phyloP scores from a whole-genome alignment of 2,888 invertebrate genomes.

The Hirudinaria manillensis region DNA sequence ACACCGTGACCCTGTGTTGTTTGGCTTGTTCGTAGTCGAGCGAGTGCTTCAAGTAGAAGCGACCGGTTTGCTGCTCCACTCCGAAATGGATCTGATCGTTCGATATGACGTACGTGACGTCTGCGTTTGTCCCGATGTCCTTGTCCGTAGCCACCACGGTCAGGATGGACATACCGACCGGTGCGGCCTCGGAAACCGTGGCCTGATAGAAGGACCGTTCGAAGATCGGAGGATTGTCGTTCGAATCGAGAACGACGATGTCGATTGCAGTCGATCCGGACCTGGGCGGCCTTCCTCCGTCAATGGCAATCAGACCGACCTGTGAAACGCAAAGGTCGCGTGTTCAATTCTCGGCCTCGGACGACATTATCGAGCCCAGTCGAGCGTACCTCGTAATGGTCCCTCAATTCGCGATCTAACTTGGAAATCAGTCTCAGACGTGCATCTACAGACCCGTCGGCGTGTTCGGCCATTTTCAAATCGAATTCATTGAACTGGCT shows the following conservation, averaged over 20 bases:
- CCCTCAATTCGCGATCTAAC: constrained; percentile 36
- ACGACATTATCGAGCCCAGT: not conserved
- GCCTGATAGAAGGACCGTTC: constrained; percentile 33
- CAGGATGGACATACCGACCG: constrained; percentile 30
- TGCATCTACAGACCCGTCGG: constrained; percentile 35
- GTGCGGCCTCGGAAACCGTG: constrained; percentile 29
- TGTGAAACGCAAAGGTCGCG: not conserved
- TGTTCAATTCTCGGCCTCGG: not conserved
- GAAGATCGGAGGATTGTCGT: constrained; percentile 39
- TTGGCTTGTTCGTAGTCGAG: constrained; percentile 36
- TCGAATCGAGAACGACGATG: constrained; percentile 37
- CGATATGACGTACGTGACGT: constrained; percentile 39
- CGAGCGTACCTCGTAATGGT: constrained; percentile 29
- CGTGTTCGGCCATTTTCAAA: constrained; percentile 32
- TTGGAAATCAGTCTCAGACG: constrained; percentile 31
- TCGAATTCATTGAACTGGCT: constrained; percentile 31
- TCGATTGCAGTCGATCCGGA: constrained; percentile 36
- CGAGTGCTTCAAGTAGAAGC: constrained; percentile 24
- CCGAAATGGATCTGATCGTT: constrained; percentile 33
- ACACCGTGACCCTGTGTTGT: constrained; percentile 34
- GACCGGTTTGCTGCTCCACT: constrained; percentile 31
- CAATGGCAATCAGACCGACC: constrained; percentile 35
- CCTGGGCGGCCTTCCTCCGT: constrained; percentile 36
- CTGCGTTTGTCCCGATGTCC: constrained; percentile 40
- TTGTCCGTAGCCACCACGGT: constrained; percentile 42